Conservation (phyloP, 2,888 invertebrate species). For the Pseudeuparius sepicola region DNA sequence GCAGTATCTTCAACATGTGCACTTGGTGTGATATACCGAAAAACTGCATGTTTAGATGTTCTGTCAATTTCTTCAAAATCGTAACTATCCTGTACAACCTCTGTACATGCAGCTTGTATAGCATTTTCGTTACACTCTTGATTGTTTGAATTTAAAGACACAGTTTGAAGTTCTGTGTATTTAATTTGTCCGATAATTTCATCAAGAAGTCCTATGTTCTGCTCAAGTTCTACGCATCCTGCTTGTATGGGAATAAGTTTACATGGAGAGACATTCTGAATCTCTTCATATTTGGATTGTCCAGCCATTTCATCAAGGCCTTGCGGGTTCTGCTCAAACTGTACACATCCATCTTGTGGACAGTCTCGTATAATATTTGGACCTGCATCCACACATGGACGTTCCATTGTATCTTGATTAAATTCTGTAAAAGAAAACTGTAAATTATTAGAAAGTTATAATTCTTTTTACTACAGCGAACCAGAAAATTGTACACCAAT, state of each 20-base stretch:
- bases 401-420: slow-evolving; percentile 1
- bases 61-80: neutral
- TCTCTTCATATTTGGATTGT: slow-evolving; percentile 1
- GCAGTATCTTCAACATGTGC: slow-evolving; percentile 2
- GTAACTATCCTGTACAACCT: neutral
- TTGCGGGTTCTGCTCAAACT: slow-evolving; percentile 3
- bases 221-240: neutral
- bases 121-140: slow-evolving; percentile 3
- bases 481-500: too few species aligned
- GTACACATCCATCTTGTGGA: slow-evolving; percentile 2
- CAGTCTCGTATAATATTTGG: slow-evolving; percentile 1
- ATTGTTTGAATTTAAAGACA: slow-evolving; percentile 2
- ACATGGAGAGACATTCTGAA: slow-evolving; percentile 2
- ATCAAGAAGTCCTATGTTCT: slow-evolving; percentile 1
- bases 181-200: neutral
- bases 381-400: slow-evolving; percentile 2
- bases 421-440: slow-evolving; percentile 2
- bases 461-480: too few species aligned
- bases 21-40: slow-evolving; percentile 1
- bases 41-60: slow-evolving; percentile 2
- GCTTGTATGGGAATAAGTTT: slow-evolving; percentile 2
- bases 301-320: slow-evolving; percentile 2
- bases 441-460: too few species aligned
- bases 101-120: slow-evolving; percentile 1
- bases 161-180: slow-evolving; percentile 1